These are phyloP conservation scores for Mystacides longicornis DNA, from an alignment of 2,888 invertebrate species.

Conservation along the genomic window DNA sequence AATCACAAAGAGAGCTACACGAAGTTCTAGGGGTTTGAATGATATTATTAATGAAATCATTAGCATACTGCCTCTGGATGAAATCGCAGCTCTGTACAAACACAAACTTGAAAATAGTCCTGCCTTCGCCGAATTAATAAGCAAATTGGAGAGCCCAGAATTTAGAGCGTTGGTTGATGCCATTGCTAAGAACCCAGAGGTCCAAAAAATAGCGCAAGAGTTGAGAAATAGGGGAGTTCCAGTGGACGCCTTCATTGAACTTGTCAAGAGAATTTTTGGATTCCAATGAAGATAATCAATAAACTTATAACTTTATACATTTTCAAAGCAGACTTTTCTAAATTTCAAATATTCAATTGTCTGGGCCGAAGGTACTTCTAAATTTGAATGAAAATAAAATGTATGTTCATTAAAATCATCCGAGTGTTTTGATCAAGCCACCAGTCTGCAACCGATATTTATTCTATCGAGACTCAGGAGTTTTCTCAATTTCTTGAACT, in stretches of 20 bases:
- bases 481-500: too few relatives aligned
- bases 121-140: slow-evolving; percentile 10
- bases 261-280: slow-evolving; percentile 10
- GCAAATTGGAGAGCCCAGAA: background rate
- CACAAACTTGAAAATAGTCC: slow-evolving; percentile 10
- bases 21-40: background rate
- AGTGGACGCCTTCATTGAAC: background rate
- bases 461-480: too few relatives aligned
- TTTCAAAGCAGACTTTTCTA: too few relatives aligned
- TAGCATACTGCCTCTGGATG: slow-evolving; percentile 7
- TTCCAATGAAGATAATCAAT: slow-evolving; percentile 1
- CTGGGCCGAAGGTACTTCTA: too few relatives aligned
- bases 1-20: background rate
- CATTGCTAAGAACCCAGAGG: background rate
- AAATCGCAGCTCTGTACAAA: slow-evolving; percentile 5
- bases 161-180: slow-evolving; percentile 6
- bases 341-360: too few relatives aligned
- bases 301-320: too few relatives aligned
- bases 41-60: slow-evolving; percentile 9
- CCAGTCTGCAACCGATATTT: too few relatives aligned
- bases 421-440: too few relatives aligned
- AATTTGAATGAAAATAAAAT: too few relatives aligned
- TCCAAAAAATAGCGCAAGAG: slow-evolving; percentile 4
- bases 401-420: too few relatives aligned
- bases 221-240: slow-evolving; percentile 6